These are phyloP conservation scores for Antheraea pernyi DNA, from an alignment of 1,140 invertebrate species.

Conservation along the genomic window DNA sequence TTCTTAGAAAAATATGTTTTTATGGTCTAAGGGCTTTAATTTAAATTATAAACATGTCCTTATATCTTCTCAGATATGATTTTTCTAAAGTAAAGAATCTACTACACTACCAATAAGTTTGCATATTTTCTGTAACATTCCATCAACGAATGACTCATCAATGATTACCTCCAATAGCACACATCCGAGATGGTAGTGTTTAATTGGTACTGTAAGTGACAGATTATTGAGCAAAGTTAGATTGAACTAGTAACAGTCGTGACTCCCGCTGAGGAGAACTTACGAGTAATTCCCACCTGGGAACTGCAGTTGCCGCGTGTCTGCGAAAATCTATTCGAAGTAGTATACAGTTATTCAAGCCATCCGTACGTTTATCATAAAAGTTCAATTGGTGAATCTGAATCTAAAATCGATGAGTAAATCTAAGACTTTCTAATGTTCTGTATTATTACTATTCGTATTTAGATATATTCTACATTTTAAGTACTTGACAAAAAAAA, in stretches of 20 bases:
- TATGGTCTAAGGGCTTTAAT: too few species aligned
- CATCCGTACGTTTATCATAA: constrained; percentile 7
- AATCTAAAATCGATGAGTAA: neutral
- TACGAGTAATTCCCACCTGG: neutral
- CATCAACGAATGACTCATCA: too few species aligned
- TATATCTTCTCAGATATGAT: too few species aligned
- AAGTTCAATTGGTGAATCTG: neutral
- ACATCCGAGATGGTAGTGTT: neutral
- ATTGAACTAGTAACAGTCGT: constrained; percentile 8
- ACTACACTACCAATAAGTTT: too few species aligned
- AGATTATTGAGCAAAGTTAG: constrained; percentile 11
- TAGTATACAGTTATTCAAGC: constrained; percentile 7
- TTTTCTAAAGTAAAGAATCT: too few species aligned
- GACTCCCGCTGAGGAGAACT: neutral
- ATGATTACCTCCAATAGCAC: too few species aligned
- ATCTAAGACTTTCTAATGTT: neutral
- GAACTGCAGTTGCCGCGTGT: constrained; percentile 13
- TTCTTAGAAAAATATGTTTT: too few species aligned
- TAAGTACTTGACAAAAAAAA: too few species aligned
- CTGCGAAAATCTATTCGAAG: constrained; percentile 11
- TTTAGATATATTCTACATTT: too few species aligned
- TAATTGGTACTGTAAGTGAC: constrained; percentile 7
- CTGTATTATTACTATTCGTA: too few species aligned
- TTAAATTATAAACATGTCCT: too few species aligned
- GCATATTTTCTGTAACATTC: too few species aligned